A percentile compares a stretch with the other conserved stretches of the same genome.
Conservation (phyloP, 2,888 invertebrate genomes). For the Labia minor region DNA sequence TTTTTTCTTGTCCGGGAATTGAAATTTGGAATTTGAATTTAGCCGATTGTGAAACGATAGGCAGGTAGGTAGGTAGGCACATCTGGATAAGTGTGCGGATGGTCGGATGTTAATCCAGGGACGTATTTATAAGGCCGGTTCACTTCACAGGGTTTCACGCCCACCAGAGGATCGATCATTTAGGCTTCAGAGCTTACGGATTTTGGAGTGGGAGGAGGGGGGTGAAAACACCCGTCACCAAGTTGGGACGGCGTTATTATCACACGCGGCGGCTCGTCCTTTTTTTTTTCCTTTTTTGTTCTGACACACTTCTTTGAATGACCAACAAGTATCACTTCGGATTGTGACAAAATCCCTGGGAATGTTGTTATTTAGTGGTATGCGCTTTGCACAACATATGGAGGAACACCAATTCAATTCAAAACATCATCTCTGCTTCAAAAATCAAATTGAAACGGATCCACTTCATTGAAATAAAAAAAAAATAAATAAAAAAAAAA, state of each 20-base stretch:
- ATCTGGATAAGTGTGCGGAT: background rate
- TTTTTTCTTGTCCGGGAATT: too few relatives aligned
- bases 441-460: too few relatives aligned
- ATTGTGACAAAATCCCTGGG: background rate
- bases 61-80: background rate
- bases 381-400: too few relatives aligned
- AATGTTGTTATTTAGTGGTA: background rate
- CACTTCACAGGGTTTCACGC: background rate
- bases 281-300: too few relatives aligned
- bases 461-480: too few relatives aligned
- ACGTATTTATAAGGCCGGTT: background rate
- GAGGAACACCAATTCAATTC: too few relatives aligned
- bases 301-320: background rate
- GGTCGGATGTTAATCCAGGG: background rate
- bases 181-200: background rate
- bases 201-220: background rate
- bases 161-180: background rate
- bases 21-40: too few relatives aligned
- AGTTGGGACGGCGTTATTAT: background rate
- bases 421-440: too few relatives aligned
- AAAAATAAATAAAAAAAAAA: too few relatives aligned
- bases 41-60: too few relatives aligned
- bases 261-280: too few relatives aligned
- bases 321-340: background rate
- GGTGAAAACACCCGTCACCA: background rate